Conservation (phyloP, 2,113 vertebrate genomes). For the Saiga tatarica region DNA sequence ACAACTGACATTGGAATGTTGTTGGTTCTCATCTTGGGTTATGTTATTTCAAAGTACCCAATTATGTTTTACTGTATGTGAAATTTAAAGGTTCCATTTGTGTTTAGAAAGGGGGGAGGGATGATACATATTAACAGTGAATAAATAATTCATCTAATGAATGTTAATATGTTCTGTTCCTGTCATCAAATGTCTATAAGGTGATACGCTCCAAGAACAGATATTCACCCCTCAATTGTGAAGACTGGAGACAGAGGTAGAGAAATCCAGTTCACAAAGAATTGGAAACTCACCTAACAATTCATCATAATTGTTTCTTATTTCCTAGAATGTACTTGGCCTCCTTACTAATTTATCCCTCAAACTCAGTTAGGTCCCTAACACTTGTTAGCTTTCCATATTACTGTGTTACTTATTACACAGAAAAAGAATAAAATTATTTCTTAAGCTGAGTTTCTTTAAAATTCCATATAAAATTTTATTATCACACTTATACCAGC, state of each 20-base stretch:
- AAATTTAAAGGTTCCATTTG: slow-evolving; percentile 43
- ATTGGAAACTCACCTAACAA: neutral
- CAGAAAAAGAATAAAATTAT: neutral
- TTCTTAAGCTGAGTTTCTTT: neutral
- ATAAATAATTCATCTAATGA: slow-evolving; percentile 26
- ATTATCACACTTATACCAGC: neutral
- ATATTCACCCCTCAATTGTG: neutral
- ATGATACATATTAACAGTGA: neutral
- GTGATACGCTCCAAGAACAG: neutral
- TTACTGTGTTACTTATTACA: neutral
- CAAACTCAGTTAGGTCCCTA: neutral
- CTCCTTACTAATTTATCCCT: neutral
- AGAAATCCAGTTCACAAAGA: neutral
- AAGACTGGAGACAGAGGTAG: neutral
- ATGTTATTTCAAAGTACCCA: slow-evolving; percentile 57
- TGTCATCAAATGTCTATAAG: neutral
- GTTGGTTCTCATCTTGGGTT: slow-evolving; percentile 48
- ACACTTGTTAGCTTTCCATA: neutral
- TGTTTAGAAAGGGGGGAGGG: slow-evolving; percentile 2
- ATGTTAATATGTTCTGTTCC: neutral
- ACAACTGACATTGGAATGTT: slow-evolving; percentile 42
- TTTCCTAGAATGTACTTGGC: neutral
- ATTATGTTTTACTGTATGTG: slow-evolving; percentile 57
- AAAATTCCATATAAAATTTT: neutral
- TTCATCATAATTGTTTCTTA: neutral